These are phyloP conservation scores for Pachypsylla venusta DNA, from an alignment of 1,140 invertebrate species.

Conservation along the genomic window DNA sequence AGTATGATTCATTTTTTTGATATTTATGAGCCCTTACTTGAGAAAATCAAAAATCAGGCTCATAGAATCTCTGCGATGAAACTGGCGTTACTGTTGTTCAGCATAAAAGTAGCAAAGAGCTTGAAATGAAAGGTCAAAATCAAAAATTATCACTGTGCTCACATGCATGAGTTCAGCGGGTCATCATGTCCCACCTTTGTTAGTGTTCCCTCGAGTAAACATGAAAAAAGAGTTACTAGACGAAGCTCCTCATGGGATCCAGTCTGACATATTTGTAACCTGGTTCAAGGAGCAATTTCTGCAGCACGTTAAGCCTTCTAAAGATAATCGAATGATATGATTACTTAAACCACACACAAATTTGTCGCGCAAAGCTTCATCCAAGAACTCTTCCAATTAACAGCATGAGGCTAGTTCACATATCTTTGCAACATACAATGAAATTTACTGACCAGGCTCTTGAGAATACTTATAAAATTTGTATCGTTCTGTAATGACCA, in stretches of 20 bases:
- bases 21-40: neutral
- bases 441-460: no score
- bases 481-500: no score
- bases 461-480: no score
- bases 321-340: neutral
- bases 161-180: constrained; percentile 30
- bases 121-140: constrained; percentile 25
- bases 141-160: constrained; percentile 30
- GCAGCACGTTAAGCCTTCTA: constrained; percentile 8
- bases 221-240: constrained; percentile 26
- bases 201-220: constrained; percentile 28
- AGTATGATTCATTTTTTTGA: constrained; percentile 26
- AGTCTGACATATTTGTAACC: constrained; percentile 2
- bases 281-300: constrained; percentile 12
- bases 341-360: no score
- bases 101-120: constrained; percentile 23
- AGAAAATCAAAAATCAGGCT: no score
- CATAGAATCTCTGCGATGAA: constrained; percentile 30
- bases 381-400: no score
- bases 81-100: constrained; percentile 25
- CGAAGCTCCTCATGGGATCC: constrained; percentile 21
- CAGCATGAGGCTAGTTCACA: no score
- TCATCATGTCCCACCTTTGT: constrained; percentile 27
- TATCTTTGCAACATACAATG: no score
- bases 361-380: no score